These are phyloP conservation scores for Cliona cf. orientalis DNA, from an alignment of 37 sponge, comb jelly and placozoan genomes.

Conservation along the genomic window DNA sequence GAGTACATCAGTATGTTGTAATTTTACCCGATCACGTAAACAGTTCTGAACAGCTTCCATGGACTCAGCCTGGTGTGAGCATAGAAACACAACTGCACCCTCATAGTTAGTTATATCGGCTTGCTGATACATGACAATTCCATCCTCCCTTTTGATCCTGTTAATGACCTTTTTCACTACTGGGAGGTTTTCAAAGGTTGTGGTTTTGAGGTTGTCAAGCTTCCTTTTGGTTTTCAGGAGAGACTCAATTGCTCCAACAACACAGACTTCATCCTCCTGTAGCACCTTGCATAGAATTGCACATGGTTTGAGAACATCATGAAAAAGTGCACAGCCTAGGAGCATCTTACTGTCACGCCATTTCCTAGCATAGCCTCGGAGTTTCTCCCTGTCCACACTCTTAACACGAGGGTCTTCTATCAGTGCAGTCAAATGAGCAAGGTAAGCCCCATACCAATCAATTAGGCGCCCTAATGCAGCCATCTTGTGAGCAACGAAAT, in stretches of 20 bases:
- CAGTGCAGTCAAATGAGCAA: constrained; percentile 60
- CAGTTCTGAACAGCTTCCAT: constrained; percentile 35
- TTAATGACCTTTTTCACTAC: constrained; percentile 64
- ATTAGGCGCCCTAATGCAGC: constrained; percentile 53
- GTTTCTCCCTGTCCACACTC: constrained; percentile 39
- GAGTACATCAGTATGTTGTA: constrained; percentile 41
- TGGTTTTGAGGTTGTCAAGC: constrained; percentile 41
- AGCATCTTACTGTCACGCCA: constrained; percentile 64
- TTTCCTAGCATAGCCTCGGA: constrained; percentile 56
- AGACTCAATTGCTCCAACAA: constrained; percentile 67
- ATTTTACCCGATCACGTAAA: constrained; percentile 44
- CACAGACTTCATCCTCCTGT: constrained; percentile 62
- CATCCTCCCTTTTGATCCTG: constrained; percentile 28
- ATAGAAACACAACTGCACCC: constrained; percentile 8
- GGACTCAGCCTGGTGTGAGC: constrained; percentile 1
- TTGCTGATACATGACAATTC: constrained; percentile 26
- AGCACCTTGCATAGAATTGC: constrained; percentile 57
- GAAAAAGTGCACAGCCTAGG: constrained; percentile 75
- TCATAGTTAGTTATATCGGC: constrained; percentile 18
- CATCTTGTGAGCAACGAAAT: constrained; percentile 72
- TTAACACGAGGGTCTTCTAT: constrained; percentile 53
- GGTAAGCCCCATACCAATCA: constrained; percentile 68
- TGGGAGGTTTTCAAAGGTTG: constrained; percentile 47
- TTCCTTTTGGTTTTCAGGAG: constrained; percentile 47
- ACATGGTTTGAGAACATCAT: constrained; percentile 65